Evolutionary conservation across 2,888 invertebrate species (phyloP), one percentile per base, ranked within the genome.

Genomic region (Drosophila testacea): DNA sequence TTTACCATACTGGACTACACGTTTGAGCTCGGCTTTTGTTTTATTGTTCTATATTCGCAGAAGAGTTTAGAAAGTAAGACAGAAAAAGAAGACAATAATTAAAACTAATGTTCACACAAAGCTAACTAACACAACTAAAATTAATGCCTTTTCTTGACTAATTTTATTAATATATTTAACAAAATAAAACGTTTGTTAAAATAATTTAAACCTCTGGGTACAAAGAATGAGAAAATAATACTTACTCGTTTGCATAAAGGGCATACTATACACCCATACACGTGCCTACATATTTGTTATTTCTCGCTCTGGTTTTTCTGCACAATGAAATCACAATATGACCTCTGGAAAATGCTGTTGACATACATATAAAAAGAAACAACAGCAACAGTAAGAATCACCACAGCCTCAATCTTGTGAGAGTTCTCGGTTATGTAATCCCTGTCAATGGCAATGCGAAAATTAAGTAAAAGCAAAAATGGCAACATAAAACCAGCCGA

Each of bases 391-490:
- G 36, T 42, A 48, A 51, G 59, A 77, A 62, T 60, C 22, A 13
- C 16, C 50, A 62, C 10, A 30, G 22, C 36, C 62, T 39, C 34
- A 61, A 62, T 42, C 74, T 61, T 56, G 65, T 41, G 61, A 66
- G 66, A 78, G 74, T 66, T 50, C 66, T 69, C 63, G 57, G 62
- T 51, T 78, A 67, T 78, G 63, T 73, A 73, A 78, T 69, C 57
- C 41, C 39, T 61, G 61, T 66, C 69, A 69, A 73, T 78, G 69
- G 69, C 67, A 70, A 47, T 57, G 73, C 69, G 62, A 77, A 74
- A 78, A 77, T 69, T 73, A 77, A 65, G 77, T 54, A 54, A 56
- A 57, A 57, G 61, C 63, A 68, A 46, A 78, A 66, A 51, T 73
- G 62, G 56, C 60, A 44, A 64, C 62, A 66, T 63, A 61, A 78